A percentile compares a stretch with the other conserved stretches of the same genome.
These are phyloP conservation scores for Epizoanthus scotinus DNA, from an alignment of 92 coral and sea anemone genomes.

Conservation along the genomic window DNA sequence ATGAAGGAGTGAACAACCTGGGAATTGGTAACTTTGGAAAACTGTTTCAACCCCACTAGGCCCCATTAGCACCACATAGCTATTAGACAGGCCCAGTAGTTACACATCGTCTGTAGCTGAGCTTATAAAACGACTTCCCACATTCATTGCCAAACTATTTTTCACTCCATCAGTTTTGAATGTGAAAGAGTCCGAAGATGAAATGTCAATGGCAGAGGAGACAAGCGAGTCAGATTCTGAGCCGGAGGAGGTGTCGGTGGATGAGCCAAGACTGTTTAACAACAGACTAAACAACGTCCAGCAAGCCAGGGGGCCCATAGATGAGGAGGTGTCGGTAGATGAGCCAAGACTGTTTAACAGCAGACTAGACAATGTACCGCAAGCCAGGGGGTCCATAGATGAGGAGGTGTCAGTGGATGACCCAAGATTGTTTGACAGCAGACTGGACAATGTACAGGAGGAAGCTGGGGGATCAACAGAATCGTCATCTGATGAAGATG, in stretches of 20 bases:
- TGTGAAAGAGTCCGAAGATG: background rate
- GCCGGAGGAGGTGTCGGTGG: conserved; percentile 8
- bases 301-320: background rate
- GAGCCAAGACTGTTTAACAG: background rate
- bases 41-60: no score
- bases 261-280: conserved; percentile 7
- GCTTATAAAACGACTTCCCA: background rate
- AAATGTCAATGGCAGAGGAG: background rate
- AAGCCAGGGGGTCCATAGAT: background rate
- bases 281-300: background rate
- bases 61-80: no score
- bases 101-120: background rate
- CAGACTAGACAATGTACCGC: background rate
- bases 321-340: no score
- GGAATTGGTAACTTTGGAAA: no score
- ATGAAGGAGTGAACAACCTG: no score
- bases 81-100: no score
- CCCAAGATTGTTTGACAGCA: background rate
- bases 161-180: background rate
- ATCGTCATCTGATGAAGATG: conserved; percentile 13
- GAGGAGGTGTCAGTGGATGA: no score
- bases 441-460: background rate
- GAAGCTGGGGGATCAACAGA: background rate
- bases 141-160: background rate
- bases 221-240: conserved; percentile 21